phyloP scores from a whole-genome alignment of 1,140 invertebrate species.

The Radopholus similis region DNA sequence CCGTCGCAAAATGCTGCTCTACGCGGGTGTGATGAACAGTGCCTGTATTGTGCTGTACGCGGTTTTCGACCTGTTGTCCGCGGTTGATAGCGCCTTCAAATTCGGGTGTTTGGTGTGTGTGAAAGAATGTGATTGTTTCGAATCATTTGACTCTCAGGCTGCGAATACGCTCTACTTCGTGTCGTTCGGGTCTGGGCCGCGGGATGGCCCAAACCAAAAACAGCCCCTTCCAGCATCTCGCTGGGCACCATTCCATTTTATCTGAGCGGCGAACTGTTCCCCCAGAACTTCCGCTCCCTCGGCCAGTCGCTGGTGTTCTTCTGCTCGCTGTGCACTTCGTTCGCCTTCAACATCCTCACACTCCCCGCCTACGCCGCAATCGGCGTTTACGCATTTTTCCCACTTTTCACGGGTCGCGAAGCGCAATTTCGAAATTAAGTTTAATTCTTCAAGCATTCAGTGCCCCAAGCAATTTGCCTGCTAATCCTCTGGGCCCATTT shows the following conservation, averaged over 20 bases:
- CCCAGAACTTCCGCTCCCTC: constrained; percentile 6
- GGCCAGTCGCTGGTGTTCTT: constrained; percentile 5
- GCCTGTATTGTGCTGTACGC: constrained; percentile 30
- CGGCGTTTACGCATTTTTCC: constrained; percentile 8
- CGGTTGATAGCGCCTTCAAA: constrained; percentile 5
- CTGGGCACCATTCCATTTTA: constrained; percentile 15
- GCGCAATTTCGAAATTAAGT: neutral
- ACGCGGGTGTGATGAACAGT: constrained; percentile 33
- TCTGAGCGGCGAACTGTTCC: constrained; percentile 9
- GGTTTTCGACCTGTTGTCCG: constrained; percentile 35
- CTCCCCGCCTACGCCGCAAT: neutral
- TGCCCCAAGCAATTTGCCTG: constrained; percentile 4
- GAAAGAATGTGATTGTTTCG: neutral
- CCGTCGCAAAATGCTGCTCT: constrained; percentile 32
- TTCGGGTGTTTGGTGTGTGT: constrained; percentile 39
- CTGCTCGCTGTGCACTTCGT: neutral
- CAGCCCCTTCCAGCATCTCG: neutral
- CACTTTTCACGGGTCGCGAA: neutral
- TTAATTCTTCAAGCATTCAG: too few species aligned
- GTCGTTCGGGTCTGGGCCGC: constrained; percentile 11
- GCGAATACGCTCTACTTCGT: neutral
- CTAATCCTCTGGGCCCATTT: constrained; percentile 2
- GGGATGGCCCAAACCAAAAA: neutral
- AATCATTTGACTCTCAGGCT: neutral
- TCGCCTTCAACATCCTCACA: constrained; percentile 1